Conservation (phyloP, 2,888 invertebrate genomes). For the Pegoplata infirma region DNA sequence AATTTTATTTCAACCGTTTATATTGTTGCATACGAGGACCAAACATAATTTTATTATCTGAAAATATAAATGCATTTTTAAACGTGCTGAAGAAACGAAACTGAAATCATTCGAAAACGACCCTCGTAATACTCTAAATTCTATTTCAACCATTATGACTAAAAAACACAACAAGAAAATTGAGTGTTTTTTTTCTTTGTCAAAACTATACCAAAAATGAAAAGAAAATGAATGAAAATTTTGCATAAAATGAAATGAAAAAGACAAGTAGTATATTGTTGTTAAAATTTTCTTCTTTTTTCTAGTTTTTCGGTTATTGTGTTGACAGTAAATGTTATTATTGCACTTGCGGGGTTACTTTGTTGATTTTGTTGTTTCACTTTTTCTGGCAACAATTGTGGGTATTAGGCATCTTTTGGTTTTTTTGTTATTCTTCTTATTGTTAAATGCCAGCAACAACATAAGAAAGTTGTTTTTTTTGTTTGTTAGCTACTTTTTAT, state of each 20-base stretch:
- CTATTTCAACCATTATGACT: not conserved
- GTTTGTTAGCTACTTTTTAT: conserved; percentile 6
- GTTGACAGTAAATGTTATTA: conserved; percentile 45
- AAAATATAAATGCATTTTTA: too few species aligned
- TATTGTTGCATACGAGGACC: too few species aligned
- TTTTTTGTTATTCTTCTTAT: not conserved
- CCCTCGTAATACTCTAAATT: not conserved
- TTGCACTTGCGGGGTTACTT: conserved; percentile 47
- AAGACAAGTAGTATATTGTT: not conserved
- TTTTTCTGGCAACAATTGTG: conserved; percentile 1
- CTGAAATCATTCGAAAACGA: too few species aligned
- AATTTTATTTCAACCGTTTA: too few species aligned
- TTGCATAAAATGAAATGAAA: conserved; percentile 27
- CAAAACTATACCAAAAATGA: conserved; percentile 4
- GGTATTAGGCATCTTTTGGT: conserved; percentile 15
- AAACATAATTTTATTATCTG: too few species aligned
- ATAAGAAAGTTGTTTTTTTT: conserved; percentile 21
- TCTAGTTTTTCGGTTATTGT: conserved; percentile 36
- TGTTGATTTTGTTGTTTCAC: not conserved
- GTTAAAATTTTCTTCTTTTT: not conserved
- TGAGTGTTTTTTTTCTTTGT: conserved; percentile 6
- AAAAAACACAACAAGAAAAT: not conserved
- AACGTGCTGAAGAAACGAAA: too few species aligned
- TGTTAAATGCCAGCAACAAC: not conserved
- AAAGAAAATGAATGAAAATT: conserved; percentile 43